These are phyloP conservation scores for Eugnorisma glareosa DNA, from an alignment of 2,888 invertebrate species.

Conservation along the genomic window DNA sequence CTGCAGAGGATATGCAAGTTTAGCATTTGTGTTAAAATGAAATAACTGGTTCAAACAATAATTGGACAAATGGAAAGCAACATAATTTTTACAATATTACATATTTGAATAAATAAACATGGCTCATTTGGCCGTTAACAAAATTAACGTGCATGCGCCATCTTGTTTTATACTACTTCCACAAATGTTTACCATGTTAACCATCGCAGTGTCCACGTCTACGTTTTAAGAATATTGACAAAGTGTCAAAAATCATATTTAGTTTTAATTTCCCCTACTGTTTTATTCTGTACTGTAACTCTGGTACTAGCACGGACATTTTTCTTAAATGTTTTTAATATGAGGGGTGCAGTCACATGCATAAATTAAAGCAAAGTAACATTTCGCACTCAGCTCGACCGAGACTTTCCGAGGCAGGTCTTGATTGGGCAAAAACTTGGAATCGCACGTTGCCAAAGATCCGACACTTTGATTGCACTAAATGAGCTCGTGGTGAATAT, in stretches of 20 bases:
- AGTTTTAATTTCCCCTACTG: slow-evolving; percentile 30
- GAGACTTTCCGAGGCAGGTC: slow-evolving; percentile 19
- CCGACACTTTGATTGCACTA: slow-evolving; percentile 45
- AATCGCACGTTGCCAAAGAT: slow-evolving; percentile 56
- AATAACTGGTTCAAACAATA: neutral
- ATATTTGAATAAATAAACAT: neutral
- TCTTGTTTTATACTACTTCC: neutral
- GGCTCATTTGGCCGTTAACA: neutral
- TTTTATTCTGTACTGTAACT: neutral
- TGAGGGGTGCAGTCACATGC: slow-evolving; percentile 67
- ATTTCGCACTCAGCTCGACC: slow-evolving; percentile 46
- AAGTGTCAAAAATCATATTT: neutral
- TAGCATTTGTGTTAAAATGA: neutral
- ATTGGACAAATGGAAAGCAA: neutral
- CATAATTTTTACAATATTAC: neutral
- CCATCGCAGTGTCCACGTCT: too few relatives aligned
- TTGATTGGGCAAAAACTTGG: slow-evolving; percentile 50
- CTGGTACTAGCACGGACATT: slow-evolving; percentile 54
- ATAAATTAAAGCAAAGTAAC: slow-evolving; percentile 69
- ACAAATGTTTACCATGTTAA: neutral
- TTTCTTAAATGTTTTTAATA: slow-evolving; percentile 74
- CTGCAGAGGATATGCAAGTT: too few relatives aligned
- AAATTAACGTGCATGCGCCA: neutral
- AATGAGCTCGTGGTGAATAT: slow-evolving; percentile 46
- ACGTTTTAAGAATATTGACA: neutral